phyloP scores from a whole-genome alignment of 2,797 vertebrate genomes.

The Oreonectes daqikongensis region DNA sequence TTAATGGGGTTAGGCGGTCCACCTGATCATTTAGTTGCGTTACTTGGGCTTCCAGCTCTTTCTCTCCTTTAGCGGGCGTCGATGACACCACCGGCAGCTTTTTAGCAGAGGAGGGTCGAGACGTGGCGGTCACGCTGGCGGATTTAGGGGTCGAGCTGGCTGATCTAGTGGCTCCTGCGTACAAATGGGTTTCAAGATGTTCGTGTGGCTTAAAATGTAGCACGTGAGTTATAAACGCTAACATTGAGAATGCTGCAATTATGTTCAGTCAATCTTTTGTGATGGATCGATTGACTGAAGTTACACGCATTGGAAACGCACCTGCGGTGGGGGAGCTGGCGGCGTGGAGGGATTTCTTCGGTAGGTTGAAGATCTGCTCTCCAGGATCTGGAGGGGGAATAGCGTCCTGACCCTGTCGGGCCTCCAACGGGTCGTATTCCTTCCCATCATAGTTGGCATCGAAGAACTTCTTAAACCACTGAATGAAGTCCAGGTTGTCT shows the following conservation, averaged over 20 bases:
- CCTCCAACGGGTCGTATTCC: constrained; percentile 95
- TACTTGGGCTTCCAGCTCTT: constrained; percentile 98
- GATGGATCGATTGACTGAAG: neutral
- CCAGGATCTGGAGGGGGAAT: constrained; percentile 97
- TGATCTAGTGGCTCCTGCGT: constrained; percentile 88
- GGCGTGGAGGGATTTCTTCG: constrained; percentile 96
- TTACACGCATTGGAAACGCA: constrained; percentile 66
- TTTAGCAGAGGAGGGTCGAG: constrained; percentile 98
- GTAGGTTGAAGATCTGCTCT: constrained; percentile 99
- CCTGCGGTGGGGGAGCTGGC: constrained; percentile 97
- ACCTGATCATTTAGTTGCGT: constrained; percentile 97
- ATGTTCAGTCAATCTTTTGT: neutral
- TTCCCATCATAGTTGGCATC: constrained; percentile 99
- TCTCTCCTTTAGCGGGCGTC: constrained; percentile 90
- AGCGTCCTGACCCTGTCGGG: constrained; percentile 97
- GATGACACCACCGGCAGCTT: constrained; percentile 82
- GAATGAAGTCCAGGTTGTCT: constrained; percentile 99
- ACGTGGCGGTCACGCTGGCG: constrained; percentile 85
- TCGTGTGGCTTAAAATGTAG: neutral
- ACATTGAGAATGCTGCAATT: too few species aligned
- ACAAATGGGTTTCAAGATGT: constrained; percentile 35
- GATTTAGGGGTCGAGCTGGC: constrained; percentile 87
- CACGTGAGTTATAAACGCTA: constrained; percentile 14
- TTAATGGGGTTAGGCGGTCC: constrained; percentile 47
- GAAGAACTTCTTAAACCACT: constrained; percentile 99